These are phyloP conservation scores for Teleiodes luculella DNA, from an alignment of 2,888 invertebrate genomes.

Conservation along the genomic window DNA sequence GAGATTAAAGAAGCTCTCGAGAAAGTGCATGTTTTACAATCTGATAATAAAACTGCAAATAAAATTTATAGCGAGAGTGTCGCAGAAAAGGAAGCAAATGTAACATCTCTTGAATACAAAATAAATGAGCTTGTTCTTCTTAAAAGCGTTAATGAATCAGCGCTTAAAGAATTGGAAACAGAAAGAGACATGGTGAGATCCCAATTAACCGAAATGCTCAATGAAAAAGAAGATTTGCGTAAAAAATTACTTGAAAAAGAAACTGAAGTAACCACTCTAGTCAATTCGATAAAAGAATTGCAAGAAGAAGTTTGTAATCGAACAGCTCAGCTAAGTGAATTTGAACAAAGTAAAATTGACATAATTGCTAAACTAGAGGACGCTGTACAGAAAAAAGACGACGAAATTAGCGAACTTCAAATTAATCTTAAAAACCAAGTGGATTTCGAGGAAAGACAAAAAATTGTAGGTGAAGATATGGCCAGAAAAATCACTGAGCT, in stretches of 20 bases:
- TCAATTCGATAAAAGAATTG: constrained; percentile 25
- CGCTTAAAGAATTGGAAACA: constrained; percentile 26
- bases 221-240: constrained; percentile 29
- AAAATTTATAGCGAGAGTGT: constrained; percentile 32
- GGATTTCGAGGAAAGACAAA: constrained; percentile 32
- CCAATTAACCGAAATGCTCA: constrained; percentile 27
- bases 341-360: constrained; percentile 33
- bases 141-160: constrained; percentile 27
- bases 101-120: constrained; percentile 34
- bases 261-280: constrained; percentile 29
- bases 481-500: constrained; percentile 34
- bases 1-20: constrained; percentile 45
- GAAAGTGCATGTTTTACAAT: constrained; percentile 36
- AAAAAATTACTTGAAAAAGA: constrained; percentile 31
- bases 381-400: constrained; percentile 31
- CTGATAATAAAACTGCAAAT: constrained; percentile 38
- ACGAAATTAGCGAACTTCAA: constrained; percentile 35
- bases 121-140: constrained; percentile 34
- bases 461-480: constrained; percentile 32
- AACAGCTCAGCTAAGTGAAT: constrained; percentile 25
- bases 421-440: constrained; percentile 35
- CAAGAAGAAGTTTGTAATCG: constrained; percentile 17
- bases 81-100: constrained; percentile 31
- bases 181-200: constrained; percentile 31
- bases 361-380: constrained; percentile 31